Evolutionary conservation across 2,888 invertebrate species (phyloP), one percentile per base, ranked within the genome.

Genomic region (Lottia scabra): DNA sequence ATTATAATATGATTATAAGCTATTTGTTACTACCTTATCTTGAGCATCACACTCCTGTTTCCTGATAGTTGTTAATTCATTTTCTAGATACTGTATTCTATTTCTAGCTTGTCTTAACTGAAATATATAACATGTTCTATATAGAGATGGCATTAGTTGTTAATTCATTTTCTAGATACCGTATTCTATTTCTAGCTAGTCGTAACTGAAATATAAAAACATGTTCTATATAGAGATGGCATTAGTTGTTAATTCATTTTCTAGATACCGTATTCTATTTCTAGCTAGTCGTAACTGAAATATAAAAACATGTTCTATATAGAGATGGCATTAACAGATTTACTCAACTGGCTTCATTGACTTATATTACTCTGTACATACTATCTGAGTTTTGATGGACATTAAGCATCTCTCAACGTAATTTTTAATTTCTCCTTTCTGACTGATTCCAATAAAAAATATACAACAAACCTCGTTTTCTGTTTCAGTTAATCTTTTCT

Each of bases 31-130:
- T n/a, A 85, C 85, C 85, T 85, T 84, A 43, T 78, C 77, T 66
- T 82, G 78, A 15, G 83, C 78, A 72, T 87, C 87, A 1, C 84
- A 80, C 72, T 83, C 81, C 77, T 87, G 85, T 43, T 76, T 72
- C 43, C 83, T 79, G 65, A 84, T 68, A 16, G 83, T 74, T 73
- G 84, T 79, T 44, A 86, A 66, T 72, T 87, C 86, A 63, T 79
- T 79, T 64, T 87, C 85, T 71, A 82, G 69, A 67, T 81, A 79
- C 38, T 80, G 72, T 67, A 80, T 65, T 77, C 83, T 83, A 46
- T 79, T 76, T 66, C 81, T 80, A 69, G 80, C 75, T 38, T 8
- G 38, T 38, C 38, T 6, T 38, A 38, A 6, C 38, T 38, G 10
- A 38, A 38, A 38, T 38, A 38, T 38, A 38, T 8, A 38, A 38